phyloP scores from a whole-genome alignment of 2,113 vertebrate species.

The Amazona guildingii region DNA sequence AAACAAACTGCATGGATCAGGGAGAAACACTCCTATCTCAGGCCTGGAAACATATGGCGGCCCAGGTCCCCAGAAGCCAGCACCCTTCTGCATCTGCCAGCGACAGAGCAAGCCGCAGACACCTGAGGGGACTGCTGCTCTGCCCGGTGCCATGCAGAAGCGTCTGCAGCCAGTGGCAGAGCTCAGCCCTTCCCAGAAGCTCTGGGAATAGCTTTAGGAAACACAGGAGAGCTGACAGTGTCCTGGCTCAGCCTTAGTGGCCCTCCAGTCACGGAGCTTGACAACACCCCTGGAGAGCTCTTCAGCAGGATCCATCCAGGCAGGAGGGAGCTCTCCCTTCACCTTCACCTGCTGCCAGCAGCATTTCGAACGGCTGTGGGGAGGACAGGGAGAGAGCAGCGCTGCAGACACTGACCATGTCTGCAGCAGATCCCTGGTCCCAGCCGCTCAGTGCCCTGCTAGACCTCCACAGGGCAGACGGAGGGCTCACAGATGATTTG shows the following conservation, averaged over 20 bases:
- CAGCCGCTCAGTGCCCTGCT: background rate
- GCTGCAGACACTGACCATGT: background rate
- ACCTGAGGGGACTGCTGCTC: background rate
- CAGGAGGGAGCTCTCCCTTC: background rate
- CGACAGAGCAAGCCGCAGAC: background rate
- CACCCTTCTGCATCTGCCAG: background rate
- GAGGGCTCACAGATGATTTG: background rate
- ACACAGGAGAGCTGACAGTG: background rate
- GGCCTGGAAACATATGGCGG: background rate
- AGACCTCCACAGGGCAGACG: background rate
- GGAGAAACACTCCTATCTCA: background rate
- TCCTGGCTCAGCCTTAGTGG: background rate
- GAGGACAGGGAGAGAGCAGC: background rate
- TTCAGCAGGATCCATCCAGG: background rate
- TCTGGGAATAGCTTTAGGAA: background rate
- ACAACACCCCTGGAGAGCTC: background rate
- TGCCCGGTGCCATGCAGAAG: background rate
- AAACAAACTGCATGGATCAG: background rate
- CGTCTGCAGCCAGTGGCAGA: accelerated
- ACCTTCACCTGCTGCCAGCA: background rate
- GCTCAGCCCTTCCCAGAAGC: background rate
- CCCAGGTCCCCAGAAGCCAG: background rate
- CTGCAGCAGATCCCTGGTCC: background rate
- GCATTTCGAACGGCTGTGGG: background rate
- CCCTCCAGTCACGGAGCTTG: background rate